Evolutionary conservation across 1,140 invertebrate species (phyloP).

Genomic region (Frieseomelitta varia): DNA sequence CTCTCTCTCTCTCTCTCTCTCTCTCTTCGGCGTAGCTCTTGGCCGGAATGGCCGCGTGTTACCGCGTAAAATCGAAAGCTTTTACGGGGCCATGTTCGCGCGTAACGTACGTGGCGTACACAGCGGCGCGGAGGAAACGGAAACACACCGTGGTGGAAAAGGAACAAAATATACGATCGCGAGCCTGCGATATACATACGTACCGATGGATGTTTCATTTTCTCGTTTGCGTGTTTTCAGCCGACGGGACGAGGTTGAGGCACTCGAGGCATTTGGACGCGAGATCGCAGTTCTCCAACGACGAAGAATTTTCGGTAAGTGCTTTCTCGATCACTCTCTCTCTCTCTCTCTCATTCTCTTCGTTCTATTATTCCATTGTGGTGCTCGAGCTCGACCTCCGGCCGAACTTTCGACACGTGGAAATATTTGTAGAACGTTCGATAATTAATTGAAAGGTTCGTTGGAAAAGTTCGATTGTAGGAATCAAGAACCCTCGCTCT

Average conservation of each 20-base stretch:
- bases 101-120: background rate
- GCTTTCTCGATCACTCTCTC: slow-evolving; percentile 27
- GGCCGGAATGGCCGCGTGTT: background rate
- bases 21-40: background rate
- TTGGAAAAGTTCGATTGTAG: background rate
- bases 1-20: too few relatives aligned
- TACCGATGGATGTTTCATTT: slow-evolving; percentile 31
- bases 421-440: background rate
- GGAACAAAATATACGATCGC: background rate
- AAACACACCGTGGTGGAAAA: background rate
- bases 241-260: slow-evolving; percentile 72
- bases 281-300: slow-evolving; percentile 62
- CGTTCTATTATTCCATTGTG: too few relatives aligned
- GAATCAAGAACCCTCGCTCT: background rate
- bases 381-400: too few relatives aligned
- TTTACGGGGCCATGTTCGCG: slow-evolving; percentile 17
- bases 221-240: slow-evolving; percentile 72
- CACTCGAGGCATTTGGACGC: slow-evolving; percentile 76
- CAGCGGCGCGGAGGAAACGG: background rate
- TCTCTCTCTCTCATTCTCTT: too few relatives aligned
- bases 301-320: slow-evolving; percentile 76
- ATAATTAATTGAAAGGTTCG: background rate
- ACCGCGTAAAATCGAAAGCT: slow-evolving; percentile 28
- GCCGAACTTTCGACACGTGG: background rate
- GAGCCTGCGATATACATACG: background rate